Evolutionary conservation across 1,140 invertebrate genomes (phyloP), one percentile per base, ranked within the genome.

Genomic region (Homarus americanus): DNA sequence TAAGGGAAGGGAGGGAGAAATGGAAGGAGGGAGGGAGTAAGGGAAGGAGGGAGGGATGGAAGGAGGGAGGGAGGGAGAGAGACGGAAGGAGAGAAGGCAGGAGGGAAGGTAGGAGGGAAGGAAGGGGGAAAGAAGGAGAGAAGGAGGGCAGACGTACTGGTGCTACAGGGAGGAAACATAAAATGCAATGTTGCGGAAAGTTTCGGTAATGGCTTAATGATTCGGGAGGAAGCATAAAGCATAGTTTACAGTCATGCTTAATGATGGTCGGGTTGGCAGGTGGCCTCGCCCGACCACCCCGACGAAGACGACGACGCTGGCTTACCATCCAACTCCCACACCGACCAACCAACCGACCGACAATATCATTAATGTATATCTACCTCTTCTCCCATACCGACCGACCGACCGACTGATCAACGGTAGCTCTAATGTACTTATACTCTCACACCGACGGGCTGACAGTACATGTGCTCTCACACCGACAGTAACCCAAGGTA

Each of bases 181-280:
- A 87, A 87, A 53, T 20, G 44, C 85, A 87, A 28, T 20, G 73
- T 78, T 63, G 85, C 63, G 85, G 75, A 78, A 63, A 87, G 34
- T 34, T 58, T 78, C 40, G 73, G 44, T 87, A 40, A 78, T 58
- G 49, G 49, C 75, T 78, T 87, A 87, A 87, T 87, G 73, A 87
- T 63, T 17, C 73, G 38, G 63, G 73, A 87, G 85, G 85, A 87
- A 87, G 36, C 73, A 78, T 78, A 87, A 87, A 78, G 73, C 85
- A 87, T 66, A 40, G 73, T 76, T 87, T 78, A 87, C 75, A 41
- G 75, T 58, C 85, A 36, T 76, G 75, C 44, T 58, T 78, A 66
- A 87, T 76, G 85, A 58, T 20, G 44, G 53, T 20, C 53, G 53
- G 53, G 53, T 20, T 58, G 53, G 17, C 53, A 58, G 53, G 53